phyloP scores from a whole-genome alignment of 2,113 vertebrate genomes.

The Polypterus bichir region DNA sequence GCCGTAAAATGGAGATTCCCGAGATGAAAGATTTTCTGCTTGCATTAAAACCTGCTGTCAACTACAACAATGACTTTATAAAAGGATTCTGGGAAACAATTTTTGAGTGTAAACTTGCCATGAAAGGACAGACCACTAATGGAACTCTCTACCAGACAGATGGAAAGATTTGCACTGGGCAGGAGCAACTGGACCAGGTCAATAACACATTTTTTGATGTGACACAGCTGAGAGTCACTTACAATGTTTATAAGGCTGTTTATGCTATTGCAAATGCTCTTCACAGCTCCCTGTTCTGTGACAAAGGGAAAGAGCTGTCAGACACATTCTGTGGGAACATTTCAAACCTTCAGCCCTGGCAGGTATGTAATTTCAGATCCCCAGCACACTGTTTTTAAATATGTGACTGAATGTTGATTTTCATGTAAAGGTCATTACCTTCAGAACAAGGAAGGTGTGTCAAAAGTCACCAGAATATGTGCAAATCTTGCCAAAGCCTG shows the following conservation, averaged over 20 bases:
- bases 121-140: background rate
- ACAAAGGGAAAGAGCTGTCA: conserved; percentile 14
- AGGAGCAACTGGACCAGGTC: conserved; percentile 33
- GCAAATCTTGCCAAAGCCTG: too few species aligned
- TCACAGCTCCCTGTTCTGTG: conserved; percentile 44
- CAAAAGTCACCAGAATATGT: too few species aligned
- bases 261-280: conserved; percentile 50
- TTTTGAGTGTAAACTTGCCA: conserved; percentile 30
- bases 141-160: background rate
- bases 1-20: conserved; percentile 46
- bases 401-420: too few species aligned
- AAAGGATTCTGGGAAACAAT: conserved; percentile 44
- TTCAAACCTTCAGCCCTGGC: conserved; percentile 34
- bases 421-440: too few species aligned
- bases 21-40: conserved; percentile 37
- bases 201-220: conserved; percentile 46
- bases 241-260: conserved; percentile 54
- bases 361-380: conserved; percentile 27
- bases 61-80: conserved; percentile 30
- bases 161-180: conserved; percentile 30
- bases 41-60: conserved; percentile 30
- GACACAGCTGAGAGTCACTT: conserved; percentile 43
- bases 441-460: too few species aligned
- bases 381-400: too few species aligned
- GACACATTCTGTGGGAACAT: conserved; percentile 30